Evolutionary conservation across 2,113 vertebrate genomes (phyloP), one percentile per base, ranked within the genome.

Genomic region (Aldabrachelys gigantea): DNA sequence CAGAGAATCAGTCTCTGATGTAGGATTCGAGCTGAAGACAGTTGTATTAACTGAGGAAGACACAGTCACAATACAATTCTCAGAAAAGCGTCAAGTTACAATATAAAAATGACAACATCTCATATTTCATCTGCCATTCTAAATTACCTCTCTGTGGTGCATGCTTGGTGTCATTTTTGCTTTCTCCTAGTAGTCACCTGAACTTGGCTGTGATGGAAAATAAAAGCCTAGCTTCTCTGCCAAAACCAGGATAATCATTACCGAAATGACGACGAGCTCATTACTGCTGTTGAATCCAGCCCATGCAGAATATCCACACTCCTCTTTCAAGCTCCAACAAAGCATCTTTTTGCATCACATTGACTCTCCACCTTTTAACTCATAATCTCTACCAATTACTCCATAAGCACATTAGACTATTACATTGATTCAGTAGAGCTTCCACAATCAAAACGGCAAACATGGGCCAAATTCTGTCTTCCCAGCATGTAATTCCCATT

Each of bases 1-100:
- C 97, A 98, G 98, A 92, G 98, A 96, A 97, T 99, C 99, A 3
- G 99, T 98, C n/a, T 99, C 98, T 95, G 98, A 99, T n/a, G 98
- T 98, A 90, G 99, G 99, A 93, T 98, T 93, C 88, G 98, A 98
- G 84, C 99, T 99, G 98, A 99, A 99, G 97, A 99, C 98, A 89
- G 99, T 99, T 69, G 96, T 97, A 95, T 99, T 99, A 90, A 98
- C 99, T 98, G 96, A 90, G 90, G 87, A 88, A 95, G 84, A 94
- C 38, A 96, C 4, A 92, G 19, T 92, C 78, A 84, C 27, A 83
- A 92, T 56, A 84, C 65, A 82, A 38, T 89, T 85, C 82, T 50
- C 76, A 92, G 89, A 53, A 90, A 91, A 93, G 59, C 22, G 69
- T 1, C 1, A 87, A 3, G 2, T 84, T 87, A 75, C 65, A 87